Base-by-base conservation (phyloP, 2,113 vertebrate species). In the Talpa occidentalis region DNA sequence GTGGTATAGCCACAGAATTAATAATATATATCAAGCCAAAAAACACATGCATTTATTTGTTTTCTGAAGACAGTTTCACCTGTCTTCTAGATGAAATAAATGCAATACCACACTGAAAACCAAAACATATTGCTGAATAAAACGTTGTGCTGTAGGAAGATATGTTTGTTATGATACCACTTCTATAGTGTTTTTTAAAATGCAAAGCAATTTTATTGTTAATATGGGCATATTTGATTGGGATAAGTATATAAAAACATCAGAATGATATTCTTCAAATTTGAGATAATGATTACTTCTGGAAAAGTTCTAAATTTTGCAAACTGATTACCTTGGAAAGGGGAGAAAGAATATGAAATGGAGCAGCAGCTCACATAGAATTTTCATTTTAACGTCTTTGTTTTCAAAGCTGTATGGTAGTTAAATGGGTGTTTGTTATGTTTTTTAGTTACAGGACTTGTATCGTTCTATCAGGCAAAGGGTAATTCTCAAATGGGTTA, bases 71-170 rank as follows among this genome's bases (percentile, higher is more conserved):
- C 42, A 59, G 21, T 62, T 74, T 52, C 26, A 16, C 59, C 62
- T 76, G 37, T 44, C 37, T 80, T 81, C 62, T 66, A 17, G 42
- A 67, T 73, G 56, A 72, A 90, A 74, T 73, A 64, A 64, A 49
- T 86, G 56, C 66, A 88, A 56, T 88, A 64, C 70, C 88, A 9
- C 37, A 42, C 70, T 94, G 88, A 95, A 73, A 72, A 62, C 15
- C 21, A 90, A 9, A 74, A 67, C 24, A 64, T 28, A 28, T 56
- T 59, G 37, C 21, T 76, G 64, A 85, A 60, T 66, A 35, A 62
- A 89, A 92, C 37, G 24, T 83, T 90, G 30, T 7, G 30, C 77
- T 91, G 15, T 30, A 84, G 91, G 59, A 88, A 66, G 26, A 56
- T 49, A 6, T 90, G 22, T 86, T 78, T 62, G 11, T 74, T 83